Evolutionary conservation across 2,888 invertebrate species (phyloP), one percentile per base, ranked within the genome.

Genomic region (Eilema depressum): DNA sequence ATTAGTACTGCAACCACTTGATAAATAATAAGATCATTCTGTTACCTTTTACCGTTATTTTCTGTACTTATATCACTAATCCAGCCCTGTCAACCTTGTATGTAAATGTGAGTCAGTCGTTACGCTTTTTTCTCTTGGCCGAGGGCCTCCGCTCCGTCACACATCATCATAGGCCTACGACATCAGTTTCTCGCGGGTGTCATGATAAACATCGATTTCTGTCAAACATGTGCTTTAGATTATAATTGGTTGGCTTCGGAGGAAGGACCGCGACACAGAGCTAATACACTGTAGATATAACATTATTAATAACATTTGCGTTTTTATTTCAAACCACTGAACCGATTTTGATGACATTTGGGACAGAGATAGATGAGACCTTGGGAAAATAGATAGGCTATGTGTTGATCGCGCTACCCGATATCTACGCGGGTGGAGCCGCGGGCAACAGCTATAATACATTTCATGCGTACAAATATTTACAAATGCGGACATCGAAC

Each of bases 221-320:
- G 79, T 82, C 82, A 81, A 76, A 85, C 83, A 84, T 81, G 72
- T 79, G 80, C n/a, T 57, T 65, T 14, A 5, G 30, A 80, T 79
- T 82, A 81, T 73, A 66, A 78, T 83, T 80, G 71, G 71, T 75
- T 77, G 73, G 67, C 74, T 2, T 37, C 11, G 62, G 14, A 69
- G 69, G 66, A 28, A 28, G 65, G 30, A 56, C 53, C 25, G 57
- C 33, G 57, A 33, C 14, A 26, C 23, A 17, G 57, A 25, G 25
- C 4, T 1, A 17, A 26, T 59, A 17, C 14, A 26, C 12, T 3
- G 20, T 20, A 47, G 7, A 47, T 0, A 47, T 20, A 20, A 17
- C 33, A 33, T n/a, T 41, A 17, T 41, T 41, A 0, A 41, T 41
- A 41, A 41, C 0, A 17, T 41, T 41, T 3, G 17, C 12, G 33